Evolutionary conservation across 2,888 invertebrate species (phyloP), one percentile per base, ranked within the genome.

Genomic region (Boloria euphrosyne): DNA sequence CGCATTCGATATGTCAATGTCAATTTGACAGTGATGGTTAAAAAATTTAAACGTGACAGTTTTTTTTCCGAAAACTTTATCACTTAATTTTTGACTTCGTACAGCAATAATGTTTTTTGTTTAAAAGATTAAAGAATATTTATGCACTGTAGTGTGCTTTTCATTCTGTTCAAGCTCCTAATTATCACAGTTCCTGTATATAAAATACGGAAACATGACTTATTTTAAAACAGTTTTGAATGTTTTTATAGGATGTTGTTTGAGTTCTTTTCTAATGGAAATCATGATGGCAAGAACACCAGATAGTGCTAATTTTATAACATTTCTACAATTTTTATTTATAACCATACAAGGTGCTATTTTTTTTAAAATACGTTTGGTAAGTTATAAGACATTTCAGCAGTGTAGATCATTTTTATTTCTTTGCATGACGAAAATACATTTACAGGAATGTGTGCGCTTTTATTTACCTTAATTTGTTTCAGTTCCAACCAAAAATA

Each of bases 201-300:
- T 5, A 52, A 10, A 52, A 7, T 27, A n/a, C 18, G 17, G 3
- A 44, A 22, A 10, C n/a, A 57, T 57, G 57, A 46, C 22, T 46
- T 22, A 57, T 46, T 57, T 16, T 57, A 46, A 27, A 13, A 46
- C 22, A 27, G 78, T 81, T n/a, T 75, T 80, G 0, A 84, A 89
- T 73, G 87, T 90, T 69, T 87, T 91, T 69, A 17, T 81, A 47
- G 83, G 89, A 65, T 92, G 92, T 74, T 89, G 91, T 74, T 73
- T 79, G 3, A 90, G 87, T 74, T 80, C 89, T 55, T 89, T 87
- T 76, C 73, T 90, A 5, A 90, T 92, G 91, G 92, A 92, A 86
- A 81, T 90, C 68, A 74, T 91, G 65, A 89, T 92, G 89, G 76
- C 83, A 51, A 83, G 74, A 62, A 80, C 78, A 31, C 83, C 91